These are phyloP conservation scores for Chrysodeixis includens DNA, from an alignment of 2,888 invertebrate genomes.

Conservation along the genomic window DNA sequence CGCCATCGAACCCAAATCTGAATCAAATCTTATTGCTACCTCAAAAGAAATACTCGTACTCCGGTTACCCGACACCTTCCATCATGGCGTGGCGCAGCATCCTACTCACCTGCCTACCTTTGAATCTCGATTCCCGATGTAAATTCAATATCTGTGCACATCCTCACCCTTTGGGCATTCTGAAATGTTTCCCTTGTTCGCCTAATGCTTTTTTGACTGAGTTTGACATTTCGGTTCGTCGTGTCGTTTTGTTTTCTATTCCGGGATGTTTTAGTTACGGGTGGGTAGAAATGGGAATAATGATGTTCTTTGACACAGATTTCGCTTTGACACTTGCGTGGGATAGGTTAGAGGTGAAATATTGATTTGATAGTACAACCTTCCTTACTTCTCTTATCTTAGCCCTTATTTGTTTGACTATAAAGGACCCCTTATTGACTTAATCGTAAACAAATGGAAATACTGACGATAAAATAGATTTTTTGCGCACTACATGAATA, in stretches of 20 bases:
- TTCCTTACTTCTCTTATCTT: too few relatives aligned
- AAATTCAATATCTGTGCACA: slow-evolving; percentile 54
- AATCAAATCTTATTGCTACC: neutral
- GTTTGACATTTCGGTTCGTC: slow-evolving; percentile 41
- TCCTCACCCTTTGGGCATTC: slow-evolving; percentile 43
- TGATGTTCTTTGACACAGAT: slow-evolving; percentile 2
- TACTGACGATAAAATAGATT: too few relatives aligned
- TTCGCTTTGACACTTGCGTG: neutral
- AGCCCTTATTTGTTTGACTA: too few relatives aligned
- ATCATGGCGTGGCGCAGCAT: neutral
- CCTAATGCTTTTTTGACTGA: slow-evolving; percentile 62
- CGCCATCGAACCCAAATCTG: neutral
- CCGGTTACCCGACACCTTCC: slow-evolving; percentile 6
- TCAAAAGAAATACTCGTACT: neutral
- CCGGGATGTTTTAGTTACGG: slow-evolving; percentile 16
- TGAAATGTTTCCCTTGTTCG: slow-evolving; percentile 58
- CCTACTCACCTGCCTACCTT: slow-evolving; percentile 8
- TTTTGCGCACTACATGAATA: too few relatives aligned
- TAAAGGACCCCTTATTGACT: too few relatives aligned
- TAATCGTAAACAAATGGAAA: too few relatives aligned
- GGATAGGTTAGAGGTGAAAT: neutral
- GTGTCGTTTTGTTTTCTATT: slow-evolving; percentile 39
- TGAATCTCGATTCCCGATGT: slow-evolving; percentile 54
- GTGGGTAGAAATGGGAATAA: neutral
- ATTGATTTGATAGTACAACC: neutral